phyloP scores from a whole-genome alignment of 2,113 vertebrate genomes.

The Hippocampus zosterae region DNA sequence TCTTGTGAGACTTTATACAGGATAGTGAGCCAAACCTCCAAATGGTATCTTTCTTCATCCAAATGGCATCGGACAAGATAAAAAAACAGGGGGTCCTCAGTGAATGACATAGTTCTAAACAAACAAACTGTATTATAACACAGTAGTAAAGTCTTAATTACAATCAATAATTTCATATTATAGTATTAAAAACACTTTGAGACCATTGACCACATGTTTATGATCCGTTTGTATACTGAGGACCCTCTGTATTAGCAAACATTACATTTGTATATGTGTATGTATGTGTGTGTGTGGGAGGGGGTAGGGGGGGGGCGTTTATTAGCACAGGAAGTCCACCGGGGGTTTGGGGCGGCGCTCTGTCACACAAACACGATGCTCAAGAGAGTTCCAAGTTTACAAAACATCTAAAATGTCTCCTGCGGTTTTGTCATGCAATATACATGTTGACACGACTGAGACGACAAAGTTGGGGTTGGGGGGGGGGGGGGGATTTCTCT shows the following conservation, averaged over 20 bases:
- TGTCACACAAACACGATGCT: constrained; percentile 68
- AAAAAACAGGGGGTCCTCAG: background rate
- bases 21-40: background rate
- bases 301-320: constrained; percentile 5
- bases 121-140: background rate
- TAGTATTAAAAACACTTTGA: background rate
- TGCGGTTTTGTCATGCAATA: constrained; percentile 75
- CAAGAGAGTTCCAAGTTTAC: constrained; percentile 65
- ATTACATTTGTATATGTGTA: background rate
- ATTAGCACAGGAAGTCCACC: constrained; percentile 36
- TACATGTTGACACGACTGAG: constrained; percentile 69
- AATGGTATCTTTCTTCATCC: background rate
- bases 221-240: background rate
- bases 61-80: background rate
- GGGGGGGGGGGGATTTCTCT: constrained; percentile 7
- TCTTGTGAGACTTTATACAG: background rate
- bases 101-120: background rate
- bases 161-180: background rate
- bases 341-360: constrained; percentile 38
- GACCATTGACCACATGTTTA: background rate
- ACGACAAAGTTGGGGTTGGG: constrained; percentile 43
- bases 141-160: background rate
- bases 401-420: constrained; percentile 71
- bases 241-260: background rate
- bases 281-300: background rate